phyloP scores from a whole-genome alignment of 2,797 vertebrate species.

The Poecilia velifera region DNA sequence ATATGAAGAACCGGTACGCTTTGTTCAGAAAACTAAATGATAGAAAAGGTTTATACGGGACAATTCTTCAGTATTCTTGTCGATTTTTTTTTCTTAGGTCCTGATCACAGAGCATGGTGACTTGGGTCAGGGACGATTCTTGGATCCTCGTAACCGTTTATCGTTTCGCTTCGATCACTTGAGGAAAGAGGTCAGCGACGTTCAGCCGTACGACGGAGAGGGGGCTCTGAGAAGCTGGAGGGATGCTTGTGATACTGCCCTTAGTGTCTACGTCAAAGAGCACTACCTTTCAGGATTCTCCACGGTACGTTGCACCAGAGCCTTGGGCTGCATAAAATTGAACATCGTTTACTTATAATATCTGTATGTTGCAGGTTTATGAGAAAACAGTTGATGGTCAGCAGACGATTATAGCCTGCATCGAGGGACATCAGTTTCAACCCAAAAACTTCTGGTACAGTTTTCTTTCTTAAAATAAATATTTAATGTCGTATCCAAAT shows the following conservation, averaged over 20 bases:
- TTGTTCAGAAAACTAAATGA: background rate
- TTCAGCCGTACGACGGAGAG: slow-evolving; percentile 90
- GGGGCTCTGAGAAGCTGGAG: slow-evolving; percentile 90
- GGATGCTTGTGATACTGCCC: slow-evolving; percentile 89
- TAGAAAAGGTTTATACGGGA: background rate
- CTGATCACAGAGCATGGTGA: slow-evolving; percentile 98
- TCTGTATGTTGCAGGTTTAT: slow-evolving; percentile 86
- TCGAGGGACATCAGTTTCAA: slow-evolving; percentile 99
- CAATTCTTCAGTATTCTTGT: background rate
- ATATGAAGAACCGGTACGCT: slow-evolving; percentile 91
- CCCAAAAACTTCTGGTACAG: slow-evolving; percentile 99
- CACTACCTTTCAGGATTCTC: slow-evolving; percentile 96
- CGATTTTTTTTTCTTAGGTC: slow-evolving; percentile 73
- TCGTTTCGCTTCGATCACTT: slow-evolving; percentile 97
- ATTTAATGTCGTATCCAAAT: slow-evolving; percentile 4
- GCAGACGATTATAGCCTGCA: slow-evolving; percentile 97
- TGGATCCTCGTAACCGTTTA: slow-evolving; percentile 92
- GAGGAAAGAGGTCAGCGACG: slow-evolving; percentile 95
- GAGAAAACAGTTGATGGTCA: slow-evolving; percentile 98
- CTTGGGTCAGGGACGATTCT: slow-evolving; percentile 93
- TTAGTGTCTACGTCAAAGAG: slow-evolving; percentile 95
- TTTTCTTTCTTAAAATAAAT: slow-evolving; percentile 3
- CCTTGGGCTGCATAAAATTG: background rate
- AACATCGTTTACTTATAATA: background rate
- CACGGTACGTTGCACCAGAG: slow-evolving; percentile 83